Percentiles rank a stretch among this genome's conserved stretches.
phyloP scores from a whole-genome alignment of 2,113 vertebrate species.

The zebrafish (Danio rerio) region GRCz12tu NC_133190.1:19315501-19316000 shows the following conservation, averaged over 20 bases:
- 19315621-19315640: neutral
- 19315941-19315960: no score
- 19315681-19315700: neutral
- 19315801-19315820: neutral
- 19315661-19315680: neutral
- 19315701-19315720: neutral
- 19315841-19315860: neutral
- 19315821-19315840: neutral
- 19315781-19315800: conserved; percentile 26
- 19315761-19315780: conserved; percentile 52
- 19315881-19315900: neutral
- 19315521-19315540: conserved; percentile 62
- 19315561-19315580: neutral
- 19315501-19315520: conserved; percentile 80
- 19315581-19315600: neutral
- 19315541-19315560: no score
- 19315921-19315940: no score
- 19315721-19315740: conserved; percentile 53
- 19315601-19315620: neutral
- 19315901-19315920: neutral
- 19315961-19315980: no score
- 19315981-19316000: no score
- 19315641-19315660: neutral
- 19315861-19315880: neutral
- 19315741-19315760: conserved; percentile 71